Conservation (phyloP, 2,113 vertebrate genomes). For the Pseudopipra pipra region DNA sequence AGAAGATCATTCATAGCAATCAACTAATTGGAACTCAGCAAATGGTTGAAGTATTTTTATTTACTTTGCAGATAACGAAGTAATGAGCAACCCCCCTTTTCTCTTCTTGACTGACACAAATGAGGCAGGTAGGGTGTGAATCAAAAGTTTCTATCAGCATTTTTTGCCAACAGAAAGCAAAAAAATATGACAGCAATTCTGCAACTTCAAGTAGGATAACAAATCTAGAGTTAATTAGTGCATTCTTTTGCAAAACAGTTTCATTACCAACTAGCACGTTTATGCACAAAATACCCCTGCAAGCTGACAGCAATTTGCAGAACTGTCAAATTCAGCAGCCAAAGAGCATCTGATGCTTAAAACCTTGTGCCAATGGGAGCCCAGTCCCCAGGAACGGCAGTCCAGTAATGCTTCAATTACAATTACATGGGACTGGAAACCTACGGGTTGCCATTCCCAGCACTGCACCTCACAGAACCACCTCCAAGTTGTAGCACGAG, state of each 20-base stretch:
- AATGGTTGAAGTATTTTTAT: slow-evolving; percentile 75
- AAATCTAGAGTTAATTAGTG: slow-evolving; percentile 63
- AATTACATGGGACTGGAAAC: background rate
- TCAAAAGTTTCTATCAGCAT: slow-evolving; percentile 73
- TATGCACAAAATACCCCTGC: slow-evolving; percentile 38
- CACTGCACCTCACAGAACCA: background rate
- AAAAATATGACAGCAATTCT: slow-evolving; percentile 45
- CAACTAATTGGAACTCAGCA: slow-evolving; percentile 76
- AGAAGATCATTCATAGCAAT: slow-evolving; percentile 70
- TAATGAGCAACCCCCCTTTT: slow-evolving; percentile 26
- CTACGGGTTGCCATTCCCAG: background rate
- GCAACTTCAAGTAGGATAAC: slow-evolving; percentile 63
- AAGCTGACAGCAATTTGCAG: slow-evolving; percentile 64
- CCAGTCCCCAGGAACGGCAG: background rate
- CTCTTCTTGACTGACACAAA: slow-evolving; percentile 63
- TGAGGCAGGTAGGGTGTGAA: slow-evolving; percentile 69
- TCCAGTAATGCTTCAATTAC: background rate
- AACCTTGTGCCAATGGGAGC: background rate
- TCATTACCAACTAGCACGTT: slow-evolving; percentile 39
- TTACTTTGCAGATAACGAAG: slow-evolving; percentile 70
- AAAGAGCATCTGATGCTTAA: slow-evolving; percentile 12
- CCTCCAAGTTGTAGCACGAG: background rate
- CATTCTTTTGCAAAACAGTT: slow-evolving; percentile 59
- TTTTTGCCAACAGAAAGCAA: slow-evolving; percentile 49
- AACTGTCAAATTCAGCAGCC: slow-evolving; percentile 53